These are phyloP conservation scores for Coelogynopora nodosa DNA, from an alignment of 2,888 invertebrate genomes.

Conservation along the genomic window DNA sequence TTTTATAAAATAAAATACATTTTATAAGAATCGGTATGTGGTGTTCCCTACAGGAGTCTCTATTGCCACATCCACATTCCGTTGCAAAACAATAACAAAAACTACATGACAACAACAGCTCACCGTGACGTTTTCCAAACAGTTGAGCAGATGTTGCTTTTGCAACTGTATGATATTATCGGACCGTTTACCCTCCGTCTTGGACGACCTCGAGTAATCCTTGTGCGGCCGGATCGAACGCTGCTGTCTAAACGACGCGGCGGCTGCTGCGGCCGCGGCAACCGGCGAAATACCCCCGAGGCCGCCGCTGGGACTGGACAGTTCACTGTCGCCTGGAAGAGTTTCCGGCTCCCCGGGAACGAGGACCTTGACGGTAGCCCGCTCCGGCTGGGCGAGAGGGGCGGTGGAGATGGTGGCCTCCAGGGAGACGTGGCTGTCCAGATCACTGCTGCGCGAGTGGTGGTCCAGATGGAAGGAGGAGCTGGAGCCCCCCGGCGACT, in stretches of 20 bases:
- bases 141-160: conserved; percentile 30
- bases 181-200: background rate
- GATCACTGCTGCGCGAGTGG: background rate
- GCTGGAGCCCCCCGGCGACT: background rate
- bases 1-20: too few relatives aligned
- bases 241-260: background rate
- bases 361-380: background rate
- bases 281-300: background rate
- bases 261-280: background rate
- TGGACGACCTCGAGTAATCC: background rate
- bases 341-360: background rate
- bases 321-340: background rate
- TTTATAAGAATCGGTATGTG: too few relatives aligned
- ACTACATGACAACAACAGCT: too few relatives aligned
- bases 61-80: too few relatives aligned
- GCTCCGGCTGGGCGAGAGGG: background rate
- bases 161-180: background rate
- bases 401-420: background rate
- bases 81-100: too few relatives aligned
- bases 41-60: too few relatives aligned
- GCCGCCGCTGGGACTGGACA: background rate
- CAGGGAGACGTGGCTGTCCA: background rate
- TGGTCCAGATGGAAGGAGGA: background rate
- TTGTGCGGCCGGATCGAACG: background rate
- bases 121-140: conserved; percentile 29